Evolutionary conservation across 2,888 invertebrate species (phyloP).

Genomic region (Saturnia japonica): DNA sequence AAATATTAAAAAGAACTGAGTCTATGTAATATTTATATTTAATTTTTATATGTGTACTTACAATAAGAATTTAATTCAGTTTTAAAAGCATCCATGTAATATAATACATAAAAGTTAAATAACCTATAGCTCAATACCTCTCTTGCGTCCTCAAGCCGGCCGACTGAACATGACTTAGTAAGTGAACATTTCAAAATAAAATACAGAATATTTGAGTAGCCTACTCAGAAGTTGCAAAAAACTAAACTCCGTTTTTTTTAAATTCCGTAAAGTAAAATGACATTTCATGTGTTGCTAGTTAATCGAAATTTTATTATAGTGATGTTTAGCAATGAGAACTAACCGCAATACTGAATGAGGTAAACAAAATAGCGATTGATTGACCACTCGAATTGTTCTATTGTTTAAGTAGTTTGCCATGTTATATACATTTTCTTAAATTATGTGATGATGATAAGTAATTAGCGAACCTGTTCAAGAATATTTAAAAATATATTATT

Average conservation of each 20-base stretch:
- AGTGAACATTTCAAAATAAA: conserved; percentile 73
- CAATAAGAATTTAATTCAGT: conserved; percentile 80
- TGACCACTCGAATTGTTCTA: neutral
- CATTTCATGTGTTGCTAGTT: neutral
- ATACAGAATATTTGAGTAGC: conserved; percentile 46
- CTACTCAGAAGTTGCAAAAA: neutral
- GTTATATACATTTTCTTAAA: neutral
- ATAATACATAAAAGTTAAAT: conserved; percentile 73
- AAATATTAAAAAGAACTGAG: conserved; percentile 79
- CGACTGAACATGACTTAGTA: conserved; percentile 72
- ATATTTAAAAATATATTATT: neutral
- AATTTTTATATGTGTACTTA: conserved; percentile 67
- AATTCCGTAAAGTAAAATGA: neutral
- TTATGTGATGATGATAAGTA: neutral
- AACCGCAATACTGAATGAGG: neutral
- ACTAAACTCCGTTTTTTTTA: neutral
- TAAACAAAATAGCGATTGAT: neutral
- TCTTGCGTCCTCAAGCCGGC: conserved; percentile 70
- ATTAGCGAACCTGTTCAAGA: neutral
- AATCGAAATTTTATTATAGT: neutral
- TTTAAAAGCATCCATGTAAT: conserved; percentile 78
- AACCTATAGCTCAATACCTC: conserved; percentile 69
- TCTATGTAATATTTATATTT: conserved; percentile 79
- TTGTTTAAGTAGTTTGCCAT: neutral
- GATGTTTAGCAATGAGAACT: neutral